phyloP scores from a whole-genome alignment of 2,888 invertebrate genomes.

The Plusia festucae region DNA sequence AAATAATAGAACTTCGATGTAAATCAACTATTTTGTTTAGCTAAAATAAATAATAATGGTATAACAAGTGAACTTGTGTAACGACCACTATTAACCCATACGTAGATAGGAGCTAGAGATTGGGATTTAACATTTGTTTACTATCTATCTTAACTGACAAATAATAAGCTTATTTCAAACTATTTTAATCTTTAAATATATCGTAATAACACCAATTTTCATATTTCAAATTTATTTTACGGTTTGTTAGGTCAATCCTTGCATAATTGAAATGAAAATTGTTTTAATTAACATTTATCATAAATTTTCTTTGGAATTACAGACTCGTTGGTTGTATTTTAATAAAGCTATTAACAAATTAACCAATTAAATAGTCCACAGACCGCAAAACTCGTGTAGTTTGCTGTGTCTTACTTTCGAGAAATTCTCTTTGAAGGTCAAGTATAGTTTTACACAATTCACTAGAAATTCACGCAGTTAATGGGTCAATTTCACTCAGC shows the following conservation, averaged over 20 bases:
- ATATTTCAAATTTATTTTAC: neutral
- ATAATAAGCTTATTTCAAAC: neutral
- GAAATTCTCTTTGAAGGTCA: neutral
- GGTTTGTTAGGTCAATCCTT: neutral
- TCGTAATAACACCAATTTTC: neutral
- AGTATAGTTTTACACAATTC: neutral
- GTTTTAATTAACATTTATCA: neutral
- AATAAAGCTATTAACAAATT: neutral
- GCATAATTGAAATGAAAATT: conserved; percentile 4
- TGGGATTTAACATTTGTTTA: no score
- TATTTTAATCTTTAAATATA: neutral
- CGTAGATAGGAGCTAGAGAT: no score
- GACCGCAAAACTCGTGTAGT: conserved; percentile 1
- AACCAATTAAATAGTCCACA: neutral
- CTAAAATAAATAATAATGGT: no score
- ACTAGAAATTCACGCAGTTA: no score
- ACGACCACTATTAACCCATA: neutral
- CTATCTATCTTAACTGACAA: neutral
- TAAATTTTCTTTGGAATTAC: conserved; percentile 4
- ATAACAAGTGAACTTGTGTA: neutral
- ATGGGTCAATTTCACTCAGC: no score
- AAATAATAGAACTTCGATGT: neutral
- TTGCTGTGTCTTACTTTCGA: neutral
- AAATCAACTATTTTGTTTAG: no score
- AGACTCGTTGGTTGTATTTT: conserved; percentile 4